Base-by-base conservation (phyloP, 2,113 vertebrate genomes). In the Cephalopterus ornatus region DNA sequence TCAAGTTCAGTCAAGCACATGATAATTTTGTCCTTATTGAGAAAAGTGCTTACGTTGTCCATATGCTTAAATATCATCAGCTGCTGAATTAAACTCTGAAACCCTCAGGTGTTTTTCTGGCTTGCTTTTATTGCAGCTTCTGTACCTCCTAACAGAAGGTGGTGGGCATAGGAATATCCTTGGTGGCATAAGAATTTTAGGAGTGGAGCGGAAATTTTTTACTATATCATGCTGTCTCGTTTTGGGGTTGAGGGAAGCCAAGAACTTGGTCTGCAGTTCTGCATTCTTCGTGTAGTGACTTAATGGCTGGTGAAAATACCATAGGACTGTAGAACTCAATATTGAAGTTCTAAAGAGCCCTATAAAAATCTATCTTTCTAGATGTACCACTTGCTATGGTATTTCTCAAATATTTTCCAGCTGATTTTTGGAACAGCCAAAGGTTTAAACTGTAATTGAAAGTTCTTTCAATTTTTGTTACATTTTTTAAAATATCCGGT, bases 31-130 rank as follows among this genome's bases (percentile, higher is more conserved):
- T 76, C 78, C 55, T 88, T 86, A 55, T 35, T 90, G 82, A 74
- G 88, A 22, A 35, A 91, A 94, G 21, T 76, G 70, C 88, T 93
- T 95, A 70, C 42, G 19, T 19, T 85, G 87, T 90, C 89, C 59
- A 47, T 85, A 62, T 88, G 59, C 33, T 93, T 88, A 94, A 88
- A 83, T 86, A 90, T 58, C 49, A 59, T 95, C 82, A 88, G 82
- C 85, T 96, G 93, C 58, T 44, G 85, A 83, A 63, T 84, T 67
- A 61, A 92, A 89, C 65, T 77, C 39, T 32, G 27, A 83, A 74
- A 89, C 78, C 70, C 70, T 89, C 47, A 91, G 83, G 80, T 95
- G 70, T 87, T 91, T n/a, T 91, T 27, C 72, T 74, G 75, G 16
- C 35, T 88, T 52, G 44, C 67, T 78, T 50, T 84, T 84, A 30